Evolutionary conservation across 1,140 invertebrate species (phyloP), one percentile per base, ranked within the genome.

Genomic region (Parapsyche elsis): DNA sequence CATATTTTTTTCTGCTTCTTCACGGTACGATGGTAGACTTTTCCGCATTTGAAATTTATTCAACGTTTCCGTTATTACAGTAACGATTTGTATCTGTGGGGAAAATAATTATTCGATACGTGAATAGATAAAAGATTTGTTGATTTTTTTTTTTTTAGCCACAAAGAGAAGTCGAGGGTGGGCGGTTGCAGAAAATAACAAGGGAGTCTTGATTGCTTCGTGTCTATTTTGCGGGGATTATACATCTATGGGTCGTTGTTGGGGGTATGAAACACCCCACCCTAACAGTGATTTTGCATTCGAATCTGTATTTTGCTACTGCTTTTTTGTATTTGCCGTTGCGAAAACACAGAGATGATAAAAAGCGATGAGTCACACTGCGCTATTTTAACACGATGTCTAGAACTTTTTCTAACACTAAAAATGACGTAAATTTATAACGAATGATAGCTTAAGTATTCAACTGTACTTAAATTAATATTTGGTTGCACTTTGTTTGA

Each of bases 71-170:
- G 14, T 16, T 16, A 64, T 64, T 16, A 45, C 26, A 77, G 64
- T 64, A 77, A 64, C 53, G 75, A 77, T 77, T 44, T 45, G 59
- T 64, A 77, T 77, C 75, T 64, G 30, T 53, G 26, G 57, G 44
- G 46, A 64, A 77, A 77, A 77, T 77, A 77, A 77, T 77, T 77
- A 77, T 77, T 61, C 75, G 73, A 77, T 77, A 67, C 64, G 59
- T 61, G 59, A 61, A 61, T 61, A 67, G 23, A 67, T 67, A 67
- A 67, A 67, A 67, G 64, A 67, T 67, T 24, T 4, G 59, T 21
- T 30, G 64, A 67, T 67, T 67, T 67, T 67, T 64, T 64, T 59
- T 59, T 53, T 14, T 23, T 14, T 67, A 26, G 64, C 21, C 64
- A 4, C 64, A 9, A 67, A 12, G 24, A 24, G 24, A 19, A 26